A percentile compares a stretch with the other conserved stretches of the same genome.
phyloP scores from a whole-genome alignment of 2,113 vertebrate species.

The Hydrochoerus hydrochaeris region DNA sequence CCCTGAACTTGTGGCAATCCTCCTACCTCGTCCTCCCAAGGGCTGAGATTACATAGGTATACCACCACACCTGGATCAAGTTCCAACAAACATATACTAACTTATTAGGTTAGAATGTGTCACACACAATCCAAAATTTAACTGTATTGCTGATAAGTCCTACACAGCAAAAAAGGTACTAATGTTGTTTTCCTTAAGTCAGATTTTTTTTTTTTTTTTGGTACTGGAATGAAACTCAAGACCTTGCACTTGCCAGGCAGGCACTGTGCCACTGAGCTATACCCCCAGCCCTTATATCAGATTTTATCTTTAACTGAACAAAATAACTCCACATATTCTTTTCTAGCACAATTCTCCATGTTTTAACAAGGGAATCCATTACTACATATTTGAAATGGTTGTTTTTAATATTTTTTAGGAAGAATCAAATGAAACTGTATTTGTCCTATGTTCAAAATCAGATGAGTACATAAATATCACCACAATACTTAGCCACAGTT shows the following conservation, averaged over 20 bases:
- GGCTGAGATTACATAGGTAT: not conserved
- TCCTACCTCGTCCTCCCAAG: not conserved
- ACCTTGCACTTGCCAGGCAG: too few relatives aligned
- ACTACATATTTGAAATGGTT: not conserved
- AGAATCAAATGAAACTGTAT: conserved; percentile 39
- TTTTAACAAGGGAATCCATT: not conserved
- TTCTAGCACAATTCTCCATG: not conserved
- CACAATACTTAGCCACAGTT: conserved; percentile 53
- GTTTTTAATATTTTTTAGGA: conserved; percentile 39
- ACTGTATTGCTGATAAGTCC: not conserved
- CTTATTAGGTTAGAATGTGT: not conserved
- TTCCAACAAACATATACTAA: not conserved
- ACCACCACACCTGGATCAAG: not conserved
- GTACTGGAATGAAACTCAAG: too few relatives aligned
- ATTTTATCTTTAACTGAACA: not conserved
- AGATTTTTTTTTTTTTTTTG: too few relatives aligned
- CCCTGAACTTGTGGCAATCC: not conserved
- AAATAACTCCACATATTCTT: not conserved
- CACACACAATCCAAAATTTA: not conserved
- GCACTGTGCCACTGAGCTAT: too few relatives aligned
- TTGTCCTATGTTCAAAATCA: conserved; percentile 48
- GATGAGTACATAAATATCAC: not conserved
- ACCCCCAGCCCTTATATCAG: too few relatives aligned
- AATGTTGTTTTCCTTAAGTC: not conserved
- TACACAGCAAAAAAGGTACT: not conserved